Percentiles rank a stretch among this genome's conserved stretches.
Evolutionary conservation across 2,888 invertebrate genomes (phyloP).

Genomic region (Saturnia japonica): DNA sequence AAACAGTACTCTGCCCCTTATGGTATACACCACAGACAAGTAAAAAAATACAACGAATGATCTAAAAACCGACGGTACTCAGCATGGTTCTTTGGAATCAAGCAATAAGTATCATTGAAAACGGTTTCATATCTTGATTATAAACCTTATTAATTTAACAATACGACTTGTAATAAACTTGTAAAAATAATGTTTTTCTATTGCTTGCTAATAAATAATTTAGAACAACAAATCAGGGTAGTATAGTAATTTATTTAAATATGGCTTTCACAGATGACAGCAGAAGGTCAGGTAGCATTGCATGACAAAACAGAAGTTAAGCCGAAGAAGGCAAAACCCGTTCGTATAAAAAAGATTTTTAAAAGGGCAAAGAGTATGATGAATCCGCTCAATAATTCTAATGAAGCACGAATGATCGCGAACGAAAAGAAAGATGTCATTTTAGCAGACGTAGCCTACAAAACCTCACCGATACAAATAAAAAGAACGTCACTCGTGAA

Average conservation of each 20-base stretch:
- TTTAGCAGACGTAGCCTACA: conserved; percentile 22
- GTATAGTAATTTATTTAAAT: not conserved
- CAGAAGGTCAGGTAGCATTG: conserved; percentile 29
- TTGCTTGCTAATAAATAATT: not conserved
- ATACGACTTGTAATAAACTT: too few species aligned
- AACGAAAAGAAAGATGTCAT: conserved; percentile 26
- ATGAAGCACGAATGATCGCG: conserved; percentile 25
- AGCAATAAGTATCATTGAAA: too few species aligned
- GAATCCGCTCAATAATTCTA: conserved; percentile 25
- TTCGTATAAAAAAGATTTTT: conserved; percentile 36
- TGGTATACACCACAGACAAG: too few species aligned
- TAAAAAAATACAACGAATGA: too few species aligned
- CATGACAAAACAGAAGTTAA: conserved; percentile 26
- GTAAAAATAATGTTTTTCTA: not conserved
- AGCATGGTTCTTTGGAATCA: too few species aligned
- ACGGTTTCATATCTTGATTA: not conserved
- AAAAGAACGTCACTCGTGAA: conserved; percentile 28
- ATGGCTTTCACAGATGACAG: conserved; percentile 35
- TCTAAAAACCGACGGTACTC: too few species aligned
- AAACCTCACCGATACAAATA: conserved; percentile 33
- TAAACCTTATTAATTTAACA: not conserved
- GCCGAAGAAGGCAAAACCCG: conserved; percentile 38
- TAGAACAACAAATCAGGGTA: not conserved
- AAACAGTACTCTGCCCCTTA: too few species aligned
- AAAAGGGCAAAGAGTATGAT: conserved; percentile 43